Evolutionary conservation across 2,113 vertebrate species (phyloP), one percentile per base, ranked within the genome.

Genomic region (Gopherus evgoodei): DNA sequence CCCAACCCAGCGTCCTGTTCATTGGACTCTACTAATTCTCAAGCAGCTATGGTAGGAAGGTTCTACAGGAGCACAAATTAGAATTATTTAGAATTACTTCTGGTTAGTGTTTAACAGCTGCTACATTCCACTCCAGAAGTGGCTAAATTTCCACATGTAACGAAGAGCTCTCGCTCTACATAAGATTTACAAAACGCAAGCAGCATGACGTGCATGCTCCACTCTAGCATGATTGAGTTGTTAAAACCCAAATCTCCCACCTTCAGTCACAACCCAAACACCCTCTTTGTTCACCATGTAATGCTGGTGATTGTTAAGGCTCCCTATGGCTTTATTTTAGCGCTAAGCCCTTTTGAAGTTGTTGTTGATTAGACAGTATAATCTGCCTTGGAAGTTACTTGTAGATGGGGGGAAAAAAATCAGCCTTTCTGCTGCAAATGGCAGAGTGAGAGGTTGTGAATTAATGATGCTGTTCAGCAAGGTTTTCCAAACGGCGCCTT

Each of bases 221-320:
- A n/a, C 59, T 11, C 52, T 0, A 0, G 4, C 11, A 22, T 0
- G 0, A 94, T 52, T 88, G 27, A 44, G 54, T 87, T 90, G 90
- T 94, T 94, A 95, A 96, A 96, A 86, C 86, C 87, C 87, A 84
- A 91, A 86, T 84, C 82, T 91, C 90, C 93, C 87, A 88, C 96
- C 88, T 94, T 93, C 91, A 69, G 93, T 87, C 91, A 90, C 86
- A 97, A 7, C 89, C 78, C 93, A 87, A 97, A 90, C 2, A 52
- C 89, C 89, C 62, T 19, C 85, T 72, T 90, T 97, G 93, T 95
- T 96, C 94, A 94, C 90, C 86, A 65, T 79, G 91, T 87, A 90
- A 89, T 3, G 5, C 52, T 1, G 1, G 29, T 84, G 90, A 80
- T 96, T 95, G 11, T 9, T 0, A 84, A 94, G 95, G 81, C 84